A percentile compares a stretch with the other conserved stretches of the same genome.
Evolutionary conservation across 2,113 vertebrate genomes (phyloP).

Genomic region (Poeciliopsis retropinna): DNA sequence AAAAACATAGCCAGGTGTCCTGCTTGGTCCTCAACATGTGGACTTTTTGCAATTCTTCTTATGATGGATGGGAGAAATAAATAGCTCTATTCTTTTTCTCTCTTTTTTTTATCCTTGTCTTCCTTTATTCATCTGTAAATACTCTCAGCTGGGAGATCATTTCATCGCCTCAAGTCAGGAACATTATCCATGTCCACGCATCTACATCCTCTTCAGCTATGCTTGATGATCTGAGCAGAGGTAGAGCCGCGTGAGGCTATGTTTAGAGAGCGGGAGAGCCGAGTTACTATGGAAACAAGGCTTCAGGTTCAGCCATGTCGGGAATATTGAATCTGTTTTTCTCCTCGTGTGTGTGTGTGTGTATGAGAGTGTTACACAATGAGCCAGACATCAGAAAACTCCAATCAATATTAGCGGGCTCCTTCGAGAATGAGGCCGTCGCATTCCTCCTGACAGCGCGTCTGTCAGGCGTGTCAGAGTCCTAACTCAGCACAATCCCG

Average conservation of each 20-base stretch:
- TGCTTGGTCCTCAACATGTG: constrained; percentile 47
- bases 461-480: constrained; percentile 53
- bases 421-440: constrained; percentile 48
- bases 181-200: constrained; percentile 52
- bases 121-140: constrained; percentile 17
- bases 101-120: constrained; percentile 18
- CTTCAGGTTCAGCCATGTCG: constrained; percentile 72
- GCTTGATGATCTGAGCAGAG: constrained; percentile 70
- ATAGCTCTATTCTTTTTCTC: constrained; percentile 31
- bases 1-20: constrained; percentile 47
- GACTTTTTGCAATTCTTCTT: constrained; percentile 29
- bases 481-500: constrained; percentile 49
- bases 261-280: constrained; percentile 69
- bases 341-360: neutral
- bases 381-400: constrained; percentile 71
- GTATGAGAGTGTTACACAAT: constrained; percentile 67
- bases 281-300: constrained; percentile 83
- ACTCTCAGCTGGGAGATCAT: constrained; percentile 36
- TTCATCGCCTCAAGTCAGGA: constrained; percentile 58
- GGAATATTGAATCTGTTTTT: constrained; percentile 76
- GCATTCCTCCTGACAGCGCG: constrained; percentile 56
- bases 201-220: constrained; percentile 65
- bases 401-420: constrained; percentile 64
- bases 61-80: constrained; percentile 54
- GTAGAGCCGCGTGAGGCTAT: constrained; percentile 68